Conservation (phyloP, 2,797 vertebrate genomes). For the Eleutherodactylus coqui region DNA sequence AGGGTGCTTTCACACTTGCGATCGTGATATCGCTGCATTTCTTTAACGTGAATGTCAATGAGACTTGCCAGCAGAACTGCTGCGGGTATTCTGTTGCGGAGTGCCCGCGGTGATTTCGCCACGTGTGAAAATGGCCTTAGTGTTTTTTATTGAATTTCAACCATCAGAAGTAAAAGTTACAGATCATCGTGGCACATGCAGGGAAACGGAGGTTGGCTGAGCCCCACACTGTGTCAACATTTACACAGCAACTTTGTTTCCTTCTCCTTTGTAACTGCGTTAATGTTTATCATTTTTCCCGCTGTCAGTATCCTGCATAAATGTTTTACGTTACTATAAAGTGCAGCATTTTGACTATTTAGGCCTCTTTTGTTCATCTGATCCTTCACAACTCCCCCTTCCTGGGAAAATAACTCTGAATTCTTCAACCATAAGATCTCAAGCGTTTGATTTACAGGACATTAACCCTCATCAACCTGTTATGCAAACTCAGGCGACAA, state of each 20-base stretch:
- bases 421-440: slow-evolving; percentile 42
- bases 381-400: not conserved
- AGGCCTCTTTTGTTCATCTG: not conserved
- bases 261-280: too few relatives aligned
- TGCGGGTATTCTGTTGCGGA: too few relatives aligned
- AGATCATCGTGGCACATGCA: too few relatives aligned
- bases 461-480: slow-evolving; percentile 47
- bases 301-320: not conserved
- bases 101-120: too few relatives aligned
- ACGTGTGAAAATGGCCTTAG: too few relatives aligned
- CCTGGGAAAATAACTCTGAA: slow-evolving; percentile 53
- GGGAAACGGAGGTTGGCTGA: not conserved
- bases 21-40: too few relatives aligned
- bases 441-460: slow-evolving; percentile 14
- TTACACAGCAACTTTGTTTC: not conserved
- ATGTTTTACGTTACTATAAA: not conserved
- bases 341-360: not conserved
- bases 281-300: not conserved
- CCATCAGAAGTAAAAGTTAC: not conserved
- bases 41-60: too few relatives aligned
- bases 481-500: not conserved
- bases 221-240: not conserved
- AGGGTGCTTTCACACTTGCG: too few relatives aligned
- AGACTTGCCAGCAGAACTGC: too few relatives aligned
- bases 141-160: too few relatives aligned